phyloP scores from a whole-genome alignment of 1,140 invertebrate species.

The Plodia interpunctella region DNA sequence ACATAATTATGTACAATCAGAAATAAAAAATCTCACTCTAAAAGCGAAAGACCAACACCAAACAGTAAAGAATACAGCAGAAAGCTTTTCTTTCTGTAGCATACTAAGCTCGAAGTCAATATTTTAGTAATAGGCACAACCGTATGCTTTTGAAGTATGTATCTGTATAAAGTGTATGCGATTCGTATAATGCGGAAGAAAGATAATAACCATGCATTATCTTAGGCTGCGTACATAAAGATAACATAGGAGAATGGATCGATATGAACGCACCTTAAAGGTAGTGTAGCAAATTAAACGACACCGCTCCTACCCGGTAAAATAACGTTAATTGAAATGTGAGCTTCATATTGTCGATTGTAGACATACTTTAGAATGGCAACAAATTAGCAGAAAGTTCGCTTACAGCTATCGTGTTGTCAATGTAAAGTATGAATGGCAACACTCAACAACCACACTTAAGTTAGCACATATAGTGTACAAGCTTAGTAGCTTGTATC shows the following conservation, averaged over 20 bases:
- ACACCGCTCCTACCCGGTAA: too few species aligned
- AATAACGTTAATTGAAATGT: too few species aligned
- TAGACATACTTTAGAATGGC: too few species aligned
- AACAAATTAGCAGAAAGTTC: too few species aligned
- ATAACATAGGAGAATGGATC: not conserved
- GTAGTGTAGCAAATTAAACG: too few species aligned
- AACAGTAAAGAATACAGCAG: slow-evolving; percentile 20
- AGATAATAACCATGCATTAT: slow-evolving; percentile 33
- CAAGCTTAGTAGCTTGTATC: too few species aligned
- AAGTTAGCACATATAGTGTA: too few species aligned
- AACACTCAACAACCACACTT: too few species aligned
- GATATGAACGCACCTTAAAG: not conserved
- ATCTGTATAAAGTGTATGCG: not conserved
- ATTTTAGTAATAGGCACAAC: not conserved
- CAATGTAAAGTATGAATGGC: too few species aligned
- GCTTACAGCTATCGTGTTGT: too few species aligned
- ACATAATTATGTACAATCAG: not conserved
- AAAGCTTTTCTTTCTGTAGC: slow-evolving; percentile 19
- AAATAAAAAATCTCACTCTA: not conserved
- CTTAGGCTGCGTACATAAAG: slow-evolving; percentile 8
- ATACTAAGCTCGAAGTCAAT: slow-evolving; percentile 7
- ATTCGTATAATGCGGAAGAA: slow-evolving; percentile 19
- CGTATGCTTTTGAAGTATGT: not conserved
- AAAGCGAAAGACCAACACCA: slow-evolving; percentile 26
- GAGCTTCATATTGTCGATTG: too few species aligned